Evolutionary conservation across 2,888 invertebrate species (phyloP), one percentile per base, ranked within the genome.

Genomic region (Mythimna vitellina): DNA sequence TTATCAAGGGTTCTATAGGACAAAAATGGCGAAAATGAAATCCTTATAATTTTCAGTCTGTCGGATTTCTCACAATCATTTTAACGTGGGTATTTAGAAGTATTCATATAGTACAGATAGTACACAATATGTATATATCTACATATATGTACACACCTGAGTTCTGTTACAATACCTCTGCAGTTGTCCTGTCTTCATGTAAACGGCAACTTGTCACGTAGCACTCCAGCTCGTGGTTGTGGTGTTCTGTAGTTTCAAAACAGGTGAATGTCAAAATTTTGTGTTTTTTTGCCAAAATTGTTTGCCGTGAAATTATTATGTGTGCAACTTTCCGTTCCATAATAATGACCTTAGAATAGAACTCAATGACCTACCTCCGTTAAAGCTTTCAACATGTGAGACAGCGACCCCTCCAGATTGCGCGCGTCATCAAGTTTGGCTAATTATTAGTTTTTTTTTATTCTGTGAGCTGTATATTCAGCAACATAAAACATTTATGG

Each of bases 401-500:
- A 17, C 25, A 42, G 32, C 22, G n/a, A 51, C 35, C n/a, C n/a
- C 25, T 17, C 17, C 20, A 32, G 73, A 32, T 20, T n/a, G 22
- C 12, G 3, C 25, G 63, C 14, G 25, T 17, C 65, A 29, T 53
- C n/a, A 38, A 54, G 53, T 29, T 29, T 29, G 29, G 57, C 53
- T 67, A n/a, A 58, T 68, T 65, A 73, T 64, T 51, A 6, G 20
- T 10, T 54, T 42, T 73, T 22, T 12, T 73, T 22, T 17, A 29
- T 58, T 51, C 53, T 22, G 20, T 32, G 22, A 51, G 29, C 22
- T 22, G 17, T 63, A 65, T 62, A 68, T 54, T 29, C 46, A 58
- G 53, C 12, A 25, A 65, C 65, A 60, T 78, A 38, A 69, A 67
- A 63, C 56, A 75, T 67, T 53, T 46, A 73, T 77, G 73, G 65